Evolutionary conservation across 1,140 invertebrate genomes (phyloP).

Genomic region (Cataglyphis hispanica): DNA sequence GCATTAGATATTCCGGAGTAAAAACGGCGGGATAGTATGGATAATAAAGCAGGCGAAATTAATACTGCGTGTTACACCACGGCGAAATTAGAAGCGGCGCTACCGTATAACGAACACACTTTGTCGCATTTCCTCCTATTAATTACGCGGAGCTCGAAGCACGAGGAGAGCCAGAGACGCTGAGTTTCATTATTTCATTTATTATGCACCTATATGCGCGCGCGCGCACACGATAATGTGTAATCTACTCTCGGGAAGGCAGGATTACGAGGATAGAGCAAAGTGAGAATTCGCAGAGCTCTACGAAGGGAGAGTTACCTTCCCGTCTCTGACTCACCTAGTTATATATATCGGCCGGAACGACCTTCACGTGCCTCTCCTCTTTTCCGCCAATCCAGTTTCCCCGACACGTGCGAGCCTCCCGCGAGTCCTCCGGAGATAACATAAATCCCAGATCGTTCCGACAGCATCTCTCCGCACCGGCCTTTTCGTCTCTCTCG

Average conservation of each 20-base stretch:
- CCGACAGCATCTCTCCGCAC: slow-evolving; percentile 45
- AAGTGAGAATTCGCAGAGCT: slow-evolving; percentile 47
- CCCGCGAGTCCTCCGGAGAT: slow-evolving; percentile 47
- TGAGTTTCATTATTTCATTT: slow-evolving; percentile 63
- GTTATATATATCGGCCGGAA: slow-evolving; percentile 27
- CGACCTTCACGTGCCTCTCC: slow-evolving; percentile 33
- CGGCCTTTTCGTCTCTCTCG: slow-evolving; percentile 23
- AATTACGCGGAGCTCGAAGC: slow-evolving; percentile 56
- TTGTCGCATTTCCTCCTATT: slow-evolving; percentile 60
- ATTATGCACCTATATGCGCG: slow-evolving; percentile 34
- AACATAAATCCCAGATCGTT: slow-evolving; percentile 59
- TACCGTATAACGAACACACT: slow-evolving; percentile 50
- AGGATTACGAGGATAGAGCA: slow-evolving; percentile 38
- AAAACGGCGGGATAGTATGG: slow-evolving; percentile 21
- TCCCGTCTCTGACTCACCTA: not conserved
- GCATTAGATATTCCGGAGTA: not conserved
- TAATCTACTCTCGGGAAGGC: slow-evolving; percentile 13
- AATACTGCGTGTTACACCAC: slow-evolving; percentile 37
- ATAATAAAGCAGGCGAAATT: slow-evolving; percentile 55
- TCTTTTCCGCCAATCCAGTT: slow-evolving; percentile 47
- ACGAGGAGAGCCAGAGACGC: slow-evolving; percentile 35
- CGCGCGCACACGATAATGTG: slow-evolving; percentile 8
- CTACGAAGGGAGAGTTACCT: slow-evolving; percentile 8
- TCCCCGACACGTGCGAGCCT: slow-evolving; percentile 42
- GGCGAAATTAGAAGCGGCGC: slow-evolving; percentile 51